Evolutionary conservation across 2,113 vertebrate genomes (phyloP).

Genomic region (Paracyprichromis sp.): DNA sequence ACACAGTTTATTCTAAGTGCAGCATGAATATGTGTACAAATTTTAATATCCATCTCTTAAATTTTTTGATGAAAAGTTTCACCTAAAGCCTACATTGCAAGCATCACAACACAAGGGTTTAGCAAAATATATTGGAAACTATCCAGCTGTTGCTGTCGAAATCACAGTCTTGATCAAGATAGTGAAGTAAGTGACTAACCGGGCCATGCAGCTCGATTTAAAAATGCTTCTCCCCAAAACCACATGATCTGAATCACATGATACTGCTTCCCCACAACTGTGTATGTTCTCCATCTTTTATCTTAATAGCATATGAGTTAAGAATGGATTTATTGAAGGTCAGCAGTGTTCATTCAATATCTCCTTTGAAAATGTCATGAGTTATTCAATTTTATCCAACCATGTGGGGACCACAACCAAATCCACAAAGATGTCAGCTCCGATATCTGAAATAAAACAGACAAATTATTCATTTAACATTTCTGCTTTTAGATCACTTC

Average conservation of each 20-base stretch:
- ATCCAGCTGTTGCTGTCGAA: not conserved
- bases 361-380: not conserved
- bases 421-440: not conserved
- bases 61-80: not conserved
- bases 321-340: conserved; percentile 12
- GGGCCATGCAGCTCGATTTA: not conserved
- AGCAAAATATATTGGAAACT: not conserved
- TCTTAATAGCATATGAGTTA: not conserved
- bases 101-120: not conserved
- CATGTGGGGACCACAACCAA: not conserved
- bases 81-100: not conserved
- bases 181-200: not conserved
- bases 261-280: not conserved
- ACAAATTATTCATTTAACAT: conserved; percentile 1
- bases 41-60: not conserved
- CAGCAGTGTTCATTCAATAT: conserved; percentile 4
- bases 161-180: not conserved
- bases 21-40: not conserved
- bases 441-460: not conserved
- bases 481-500: not conserved
- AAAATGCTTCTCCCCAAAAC: not conserved
- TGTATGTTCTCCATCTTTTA: not conserved
- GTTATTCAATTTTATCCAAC: not conserved
- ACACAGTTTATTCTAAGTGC: not conserved
- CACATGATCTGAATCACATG: not conserved